Evolutionary conservation across 2,888 invertebrate species (phyloP).

Genomic region (Lacanobia wlatinum): DNA sequence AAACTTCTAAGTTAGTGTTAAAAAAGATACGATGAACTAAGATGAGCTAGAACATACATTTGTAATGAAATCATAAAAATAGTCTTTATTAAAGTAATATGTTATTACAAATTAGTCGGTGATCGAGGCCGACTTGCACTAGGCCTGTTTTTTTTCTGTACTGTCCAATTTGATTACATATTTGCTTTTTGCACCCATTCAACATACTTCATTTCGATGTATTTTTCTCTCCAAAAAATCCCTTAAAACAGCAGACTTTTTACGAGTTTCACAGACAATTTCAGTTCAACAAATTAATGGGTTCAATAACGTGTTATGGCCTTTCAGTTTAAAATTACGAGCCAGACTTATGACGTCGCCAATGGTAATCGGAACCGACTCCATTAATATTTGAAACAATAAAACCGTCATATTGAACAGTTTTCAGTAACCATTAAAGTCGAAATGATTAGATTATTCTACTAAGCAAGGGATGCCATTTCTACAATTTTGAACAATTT

Average conservation of each 20-base stretch:
- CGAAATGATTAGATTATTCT: conserved; percentile 63
- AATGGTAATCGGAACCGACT: conserved; percentile 56
- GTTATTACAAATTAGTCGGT: too few relatives aligned
- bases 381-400: conserved; percentile 56
- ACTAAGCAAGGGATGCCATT: too few relatives aligned
- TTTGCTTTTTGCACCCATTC: background rate
- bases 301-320: conserved; percentile 52
- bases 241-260: background rate
- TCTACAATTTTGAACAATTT: too few relatives aligned
- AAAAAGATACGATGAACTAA: too few relatives aligned
- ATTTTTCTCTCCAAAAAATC: background rate
- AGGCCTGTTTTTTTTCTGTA: too few relatives aligned
- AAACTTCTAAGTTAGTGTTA: too few relatives aligned
- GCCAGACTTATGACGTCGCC: conserved; percentile 50
- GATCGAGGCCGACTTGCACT: too few relatives aligned
- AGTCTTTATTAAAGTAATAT: too few relatives aligned
- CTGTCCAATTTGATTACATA: background rate
- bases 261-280: conserved; percentile 15
- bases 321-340: conserved; percentile 46
- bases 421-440: conserved; percentile 62
- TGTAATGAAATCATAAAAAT: too few relatives aligned
- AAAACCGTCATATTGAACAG: conserved; percentile 52
- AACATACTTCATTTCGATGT: background rate
- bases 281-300: conserved; percentile 31
- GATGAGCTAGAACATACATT: too few relatives aligned